Conservation (phyloP, 1,140 invertebrate genomes). For the Caenorhabditis remanei region DNA sequence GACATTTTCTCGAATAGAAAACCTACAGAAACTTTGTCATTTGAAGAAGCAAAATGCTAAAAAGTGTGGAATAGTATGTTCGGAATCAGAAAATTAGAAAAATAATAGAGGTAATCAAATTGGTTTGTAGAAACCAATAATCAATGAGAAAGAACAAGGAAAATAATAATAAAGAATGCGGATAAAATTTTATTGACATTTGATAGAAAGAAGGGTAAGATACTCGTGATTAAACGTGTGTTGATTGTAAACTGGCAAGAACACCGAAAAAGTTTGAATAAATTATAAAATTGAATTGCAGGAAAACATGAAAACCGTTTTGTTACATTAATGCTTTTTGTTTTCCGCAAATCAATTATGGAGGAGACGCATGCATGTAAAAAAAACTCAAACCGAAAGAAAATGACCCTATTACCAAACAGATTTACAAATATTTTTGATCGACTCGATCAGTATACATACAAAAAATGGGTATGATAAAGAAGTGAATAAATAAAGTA, state of each 20-base stretch:
- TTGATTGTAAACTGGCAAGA: too few relatives aligned
- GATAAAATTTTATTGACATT: not conserved
- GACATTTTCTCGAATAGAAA: not conserved
- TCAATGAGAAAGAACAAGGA: not conserved
- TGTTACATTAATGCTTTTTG: too few relatives aligned
- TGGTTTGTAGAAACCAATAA: not conserved
- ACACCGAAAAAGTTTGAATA: too few relatives aligned
- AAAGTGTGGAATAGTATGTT: not conserved
- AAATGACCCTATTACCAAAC: too few relatives aligned
- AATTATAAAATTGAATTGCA: too few relatives aligned
- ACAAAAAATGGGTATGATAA: not conserved
- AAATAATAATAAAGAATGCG: not conserved
- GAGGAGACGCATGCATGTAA: too few relatives aligned
- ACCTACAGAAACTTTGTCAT: slow-evolving; percentile 46
- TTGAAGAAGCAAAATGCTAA: not conserved
- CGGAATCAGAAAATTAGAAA: not conserved
- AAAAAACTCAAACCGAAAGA: too few relatives aligned
- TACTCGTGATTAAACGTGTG: too few relatives aligned
- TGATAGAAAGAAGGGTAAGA: too few relatives aligned
- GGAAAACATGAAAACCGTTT: too few relatives aligned
- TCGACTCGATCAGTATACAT: not conserved
- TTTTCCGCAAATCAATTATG: too few relatives aligned
- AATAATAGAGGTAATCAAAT: not conserved
- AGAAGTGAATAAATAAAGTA: not conserved
- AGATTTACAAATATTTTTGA: too few relatives aligned